Base-by-base conservation (phyloP, 92 coral and sea anemone species). In the Actinostola sp. region DNA sequence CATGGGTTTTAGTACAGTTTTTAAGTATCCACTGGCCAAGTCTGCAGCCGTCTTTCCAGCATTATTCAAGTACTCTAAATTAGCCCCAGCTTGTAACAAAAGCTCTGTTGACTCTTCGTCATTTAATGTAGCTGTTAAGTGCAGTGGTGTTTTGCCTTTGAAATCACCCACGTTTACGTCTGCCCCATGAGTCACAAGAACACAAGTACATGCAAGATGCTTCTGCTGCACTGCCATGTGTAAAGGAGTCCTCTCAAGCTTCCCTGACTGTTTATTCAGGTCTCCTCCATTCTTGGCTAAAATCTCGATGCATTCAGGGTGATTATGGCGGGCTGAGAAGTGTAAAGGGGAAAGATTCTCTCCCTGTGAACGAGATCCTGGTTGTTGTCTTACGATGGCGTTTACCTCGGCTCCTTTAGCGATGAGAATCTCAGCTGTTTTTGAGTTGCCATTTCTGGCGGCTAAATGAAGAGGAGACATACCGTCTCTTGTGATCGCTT, bases 381-480 rank as follows among this genome's bases (percentile, higher is more conserved):
- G 55, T 8, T 44, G 67, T 59, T 70, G 78, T 26, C 73, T 75
- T 19, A 85, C 52, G 56, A 67, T 45, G 35, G 44, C 65, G 25
- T 85, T 71, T 11, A 74, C 77, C 12, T 73, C 77, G 6, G 89
- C 89, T 1, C 82, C 86, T 34, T 71, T 73, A 8, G 64, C 30
- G 28, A 85, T 63, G 8, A 85, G 67, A 48, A 79, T 71, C 69
- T 79, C 77, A 3, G 85, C 81, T 67, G 85, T 66, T 15, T 67
- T 73, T 16, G 76, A 33, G 67, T 79, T 59, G 43, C 89, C 89
- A 51, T 82, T 73, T 21, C 89, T 75, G 27, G 79, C 78, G 0
- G 89, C 89, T 68, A 85, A 67, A 79, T 79, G 84, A 41, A 85
- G 66, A 13, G 89, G 82, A 24, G 89, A n/a, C 89, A 85, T 80